phyloP scores from a whole-genome alignment of 1,140 invertebrate genomes.

The Macrobrachium rosenbergii region DNA sequence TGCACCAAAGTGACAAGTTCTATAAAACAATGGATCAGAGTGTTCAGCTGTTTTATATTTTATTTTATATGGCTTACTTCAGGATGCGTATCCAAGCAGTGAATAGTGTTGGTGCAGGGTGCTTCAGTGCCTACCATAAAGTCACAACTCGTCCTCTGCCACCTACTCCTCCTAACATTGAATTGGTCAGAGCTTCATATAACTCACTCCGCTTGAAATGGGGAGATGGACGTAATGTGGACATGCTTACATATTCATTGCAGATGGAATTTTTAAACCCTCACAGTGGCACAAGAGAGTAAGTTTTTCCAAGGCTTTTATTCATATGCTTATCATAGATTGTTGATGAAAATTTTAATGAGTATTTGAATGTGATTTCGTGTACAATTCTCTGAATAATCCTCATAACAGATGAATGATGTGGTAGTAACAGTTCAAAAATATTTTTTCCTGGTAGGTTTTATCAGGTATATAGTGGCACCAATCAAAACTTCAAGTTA shows the following conservation, averaged over 20 bases:
- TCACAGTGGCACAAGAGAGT: slow-evolving; percentile 68
- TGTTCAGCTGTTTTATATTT: not conserved
- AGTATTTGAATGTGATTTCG: no score
- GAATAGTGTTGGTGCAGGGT: slow-evolving; percentile 84
- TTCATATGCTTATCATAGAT: not conserved
- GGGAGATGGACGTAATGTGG: slow-evolving; percentile 73
- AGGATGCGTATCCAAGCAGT: slow-evolving; percentile 85
- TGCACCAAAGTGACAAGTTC: not conserved
- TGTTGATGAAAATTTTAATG: not conserved
- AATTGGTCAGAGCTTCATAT: slow-evolving; percentile 80
- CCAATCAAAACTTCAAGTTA: slow-evolving; percentile 82
- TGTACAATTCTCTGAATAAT: not conserved
- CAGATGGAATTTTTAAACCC: slow-evolving; percentile 80
- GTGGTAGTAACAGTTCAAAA: no score
- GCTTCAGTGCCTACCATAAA: slow-evolving; percentile 80
- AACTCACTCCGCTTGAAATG: slow-evolving; percentile 89
- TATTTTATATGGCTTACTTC: slow-evolving; percentile 54
- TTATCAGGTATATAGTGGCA: slow-evolving; percentile 83
- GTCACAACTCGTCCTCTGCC: slow-evolving; percentile 82
- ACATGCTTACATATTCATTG: slow-evolving; percentile 78
- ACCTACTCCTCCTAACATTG: slow-evolving; percentile 81
- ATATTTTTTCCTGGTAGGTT: slow-evolving; percentile 71
- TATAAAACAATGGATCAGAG: not conserved
- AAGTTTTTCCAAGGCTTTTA: slow-evolving; percentile 60
- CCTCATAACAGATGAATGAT: no score